Conservation (phyloP, 2,797 vertebrate genomes). For the Podarcis lilfordi region DNA sequence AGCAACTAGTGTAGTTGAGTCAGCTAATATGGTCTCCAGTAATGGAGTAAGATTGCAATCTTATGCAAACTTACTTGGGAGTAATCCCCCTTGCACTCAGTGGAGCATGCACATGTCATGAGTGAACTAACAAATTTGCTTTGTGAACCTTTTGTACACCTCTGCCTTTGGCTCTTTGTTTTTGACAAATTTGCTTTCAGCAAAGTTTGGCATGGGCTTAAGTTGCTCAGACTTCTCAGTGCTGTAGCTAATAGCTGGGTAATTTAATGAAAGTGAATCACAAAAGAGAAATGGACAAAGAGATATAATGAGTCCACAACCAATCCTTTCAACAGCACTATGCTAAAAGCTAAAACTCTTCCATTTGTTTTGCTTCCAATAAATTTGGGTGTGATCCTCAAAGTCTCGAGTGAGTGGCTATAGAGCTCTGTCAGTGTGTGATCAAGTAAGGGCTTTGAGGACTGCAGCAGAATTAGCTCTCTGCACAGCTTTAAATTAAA, state of each 20-base stretch:
- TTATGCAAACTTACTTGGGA: neutral
- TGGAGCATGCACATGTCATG: neutral
- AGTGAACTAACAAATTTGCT: slow-evolving; percentile 35
- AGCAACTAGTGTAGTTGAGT: neutral
- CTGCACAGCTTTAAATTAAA: neutral
- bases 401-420: neutral
- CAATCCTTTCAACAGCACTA: slow-evolving; percentile 34
- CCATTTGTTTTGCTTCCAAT: neutral
- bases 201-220: neutral
- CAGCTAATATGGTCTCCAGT: neutral
- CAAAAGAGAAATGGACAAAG: slow-evolving; percentile 2
- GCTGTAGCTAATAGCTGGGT: neutral
- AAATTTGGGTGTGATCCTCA: neutral
- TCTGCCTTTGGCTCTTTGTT: slow-evolving; percentile 24
- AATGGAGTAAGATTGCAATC: neutral
- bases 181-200: slow-evolving; percentile 21
- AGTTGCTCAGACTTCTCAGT: neutral
- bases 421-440: neutral
- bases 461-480: neutral
- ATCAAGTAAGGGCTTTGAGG: neutral
- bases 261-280: slow-evolving; percentile 17
- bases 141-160: neutral
- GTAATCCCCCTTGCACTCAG: neutral
- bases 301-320: slow-evolving; percentile 7
- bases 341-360: slow-evolving; percentile 10